phyloP scores from a whole-genome alignment of 2,888 invertebrate genomes.

The Tanytarsus gracilentus region DNA sequence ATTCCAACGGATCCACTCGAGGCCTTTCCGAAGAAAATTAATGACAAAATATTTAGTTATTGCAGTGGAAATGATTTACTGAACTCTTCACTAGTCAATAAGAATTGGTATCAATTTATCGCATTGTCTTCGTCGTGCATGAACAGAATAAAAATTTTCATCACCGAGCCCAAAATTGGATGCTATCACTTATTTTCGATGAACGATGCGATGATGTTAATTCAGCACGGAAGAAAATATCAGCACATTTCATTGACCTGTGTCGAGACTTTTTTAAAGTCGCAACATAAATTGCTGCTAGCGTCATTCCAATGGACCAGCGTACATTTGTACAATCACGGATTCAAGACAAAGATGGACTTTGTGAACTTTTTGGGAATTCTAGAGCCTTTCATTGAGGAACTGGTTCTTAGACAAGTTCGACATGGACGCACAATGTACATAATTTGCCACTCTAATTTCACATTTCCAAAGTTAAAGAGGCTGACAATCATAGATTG shows the following conservation, averaged over 20 bases:
- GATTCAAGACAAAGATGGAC: conserved; percentile 2
- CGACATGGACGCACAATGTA: background rate
- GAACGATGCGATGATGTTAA: background rate
- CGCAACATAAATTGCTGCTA: background rate
- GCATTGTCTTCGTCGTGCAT: background rate
- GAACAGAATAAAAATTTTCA: background rate
- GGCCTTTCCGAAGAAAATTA: background rate
- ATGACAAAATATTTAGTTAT: background rate
- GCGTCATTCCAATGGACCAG: conserved; percentile 2
- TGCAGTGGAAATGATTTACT: background rate
- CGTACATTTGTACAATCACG: background rate
- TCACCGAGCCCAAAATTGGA: background rate
- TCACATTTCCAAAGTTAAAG: background rate
- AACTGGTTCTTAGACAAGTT: background rate
- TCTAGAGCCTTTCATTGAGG: conserved; percentile 3
- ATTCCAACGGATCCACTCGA: background rate
- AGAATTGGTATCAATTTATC: background rate
- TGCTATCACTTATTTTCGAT: background rate
- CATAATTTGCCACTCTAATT: background rate
- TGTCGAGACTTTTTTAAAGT: background rate
- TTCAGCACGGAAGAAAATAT: background rate
- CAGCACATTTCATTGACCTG: background rate
- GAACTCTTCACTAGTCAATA: background rate
- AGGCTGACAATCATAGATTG: background rate
- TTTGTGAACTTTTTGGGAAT: conserved; percentile 10